A percentile compares a stretch with the other conserved stretches of the same genome.
Conservation (phyloP, 2,888 invertebrate genomes). For the Stenichneumon culpator region DNA sequence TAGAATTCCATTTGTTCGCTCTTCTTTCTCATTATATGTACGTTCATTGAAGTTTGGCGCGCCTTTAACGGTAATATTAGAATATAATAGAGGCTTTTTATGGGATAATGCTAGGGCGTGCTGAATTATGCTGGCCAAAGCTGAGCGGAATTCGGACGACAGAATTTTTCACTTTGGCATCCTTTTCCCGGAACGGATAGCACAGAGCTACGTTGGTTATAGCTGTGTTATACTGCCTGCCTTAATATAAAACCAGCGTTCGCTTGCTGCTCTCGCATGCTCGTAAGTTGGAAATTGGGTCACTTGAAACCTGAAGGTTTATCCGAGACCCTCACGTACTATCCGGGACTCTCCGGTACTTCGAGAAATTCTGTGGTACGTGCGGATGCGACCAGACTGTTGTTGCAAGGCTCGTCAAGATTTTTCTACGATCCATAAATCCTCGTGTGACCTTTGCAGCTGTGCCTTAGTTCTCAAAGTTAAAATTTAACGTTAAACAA, state of each 20-base stretch:
- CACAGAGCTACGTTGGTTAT: neutral
- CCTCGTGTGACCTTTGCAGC: neutral
- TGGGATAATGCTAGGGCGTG: no score
- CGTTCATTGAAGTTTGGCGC: no score
- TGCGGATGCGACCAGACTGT: constrained; percentile 1
- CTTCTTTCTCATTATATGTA: neutral
- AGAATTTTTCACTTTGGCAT: neutral
- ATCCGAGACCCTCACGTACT: neutral
- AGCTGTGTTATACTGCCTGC: neutral
- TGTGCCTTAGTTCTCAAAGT: neutral
- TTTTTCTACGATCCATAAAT: neutral
- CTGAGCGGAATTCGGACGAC: neutral
- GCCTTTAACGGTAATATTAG: neutral
- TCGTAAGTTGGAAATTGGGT: constrained; percentile 10
- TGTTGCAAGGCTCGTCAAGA: neutral
- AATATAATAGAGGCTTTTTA: neutral
- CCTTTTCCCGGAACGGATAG: neutral
- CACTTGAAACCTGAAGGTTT: neutral
- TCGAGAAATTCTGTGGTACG: constrained; percentile 1
- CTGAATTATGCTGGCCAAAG: no score
- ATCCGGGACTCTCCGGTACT: neutral
- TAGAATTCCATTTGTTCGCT: neutral
- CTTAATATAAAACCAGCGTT: neutral
- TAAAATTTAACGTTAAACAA: neutral
- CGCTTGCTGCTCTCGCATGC: neutral